Conservation (phyloP, 2,888 invertebrate genomes). For the Argyresthia goedartella region DNA sequence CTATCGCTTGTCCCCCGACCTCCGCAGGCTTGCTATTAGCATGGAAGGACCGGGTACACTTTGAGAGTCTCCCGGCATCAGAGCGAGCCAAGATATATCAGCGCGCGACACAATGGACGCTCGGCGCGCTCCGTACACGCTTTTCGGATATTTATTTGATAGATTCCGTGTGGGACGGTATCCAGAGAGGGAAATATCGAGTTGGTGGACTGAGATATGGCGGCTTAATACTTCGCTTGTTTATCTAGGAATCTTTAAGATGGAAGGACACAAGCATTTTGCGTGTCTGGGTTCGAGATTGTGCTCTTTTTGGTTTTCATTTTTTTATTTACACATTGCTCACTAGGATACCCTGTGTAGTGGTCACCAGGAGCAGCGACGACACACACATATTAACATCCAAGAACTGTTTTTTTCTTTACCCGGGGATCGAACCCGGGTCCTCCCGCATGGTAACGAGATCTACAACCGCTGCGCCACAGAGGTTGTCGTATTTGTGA, state of each 20-base stretch:
- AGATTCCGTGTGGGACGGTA: constrained; percentile 62
- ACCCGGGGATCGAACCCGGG: too few relatives aligned
- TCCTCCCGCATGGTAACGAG: too few relatives aligned
- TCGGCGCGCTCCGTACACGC: constrained; percentile 58
- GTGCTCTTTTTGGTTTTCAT: background rate
- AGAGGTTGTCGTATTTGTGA: too few relatives aligned
- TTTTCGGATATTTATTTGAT: constrained; percentile 70
- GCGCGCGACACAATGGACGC: constrained; percentile 59
- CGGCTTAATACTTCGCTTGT: background rate
- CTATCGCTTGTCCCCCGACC: too few relatives aligned
- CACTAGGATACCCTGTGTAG: too few relatives aligned
- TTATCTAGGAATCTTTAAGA: background rate
- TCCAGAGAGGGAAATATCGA: background rate
- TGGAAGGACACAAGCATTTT: background rate
- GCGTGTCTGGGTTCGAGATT: background rate
- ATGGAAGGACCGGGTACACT: too few relatives aligned
- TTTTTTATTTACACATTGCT: background rate
- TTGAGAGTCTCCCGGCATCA: background rate
- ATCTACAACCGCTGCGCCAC: too few relatives aligned
- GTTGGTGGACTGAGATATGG: background rate
- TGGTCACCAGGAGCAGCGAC: too few relatives aligned
- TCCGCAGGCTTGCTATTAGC: too few relatives aligned
- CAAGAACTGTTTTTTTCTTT: too few relatives aligned
- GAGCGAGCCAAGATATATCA: constrained; percentile 56
- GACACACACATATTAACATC: too few relatives aligned